Conservation (phyloP, 1,140 invertebrate species). For the Vollenhovia emeryi region DNA sequence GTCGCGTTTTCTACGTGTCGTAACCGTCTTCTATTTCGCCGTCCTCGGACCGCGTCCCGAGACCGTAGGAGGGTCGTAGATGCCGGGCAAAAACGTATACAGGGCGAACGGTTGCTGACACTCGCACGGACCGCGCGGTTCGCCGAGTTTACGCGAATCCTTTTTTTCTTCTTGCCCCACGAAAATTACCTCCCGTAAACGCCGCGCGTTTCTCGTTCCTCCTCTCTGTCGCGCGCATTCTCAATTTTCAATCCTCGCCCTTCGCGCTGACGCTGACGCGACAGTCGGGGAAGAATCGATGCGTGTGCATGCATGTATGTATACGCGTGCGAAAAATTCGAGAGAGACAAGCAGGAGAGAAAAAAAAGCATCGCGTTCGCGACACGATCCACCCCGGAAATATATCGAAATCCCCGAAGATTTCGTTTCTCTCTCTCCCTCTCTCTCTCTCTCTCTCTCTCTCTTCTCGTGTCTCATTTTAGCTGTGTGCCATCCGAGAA, state of each 20-base stretch:
- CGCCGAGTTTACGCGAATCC: conserved; percentile 60
- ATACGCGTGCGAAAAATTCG: conserved; percentile 1
- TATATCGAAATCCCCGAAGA: conserved; percentile 45
- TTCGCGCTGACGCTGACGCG: conserved; percentile 12
- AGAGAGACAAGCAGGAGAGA: not conserved
- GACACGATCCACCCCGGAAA: not conserved
- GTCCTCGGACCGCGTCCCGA: conserved; percentile 17
- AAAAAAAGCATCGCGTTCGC: not conserved
- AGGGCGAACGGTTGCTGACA: conserved; percentile 33
- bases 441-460: not conserved
- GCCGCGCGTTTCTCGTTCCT: not conserved
- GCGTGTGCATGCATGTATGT: not conserved
- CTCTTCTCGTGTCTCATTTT: conserved; percentile 48
- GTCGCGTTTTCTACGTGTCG: conserved; percentile 52
- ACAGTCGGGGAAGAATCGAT: not conserved
- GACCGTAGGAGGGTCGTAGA: conserved; percentile 38
- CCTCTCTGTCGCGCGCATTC: not conserved
- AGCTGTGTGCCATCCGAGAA: conserved; percentile 47
- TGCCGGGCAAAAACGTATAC: conserved; percentile 15
- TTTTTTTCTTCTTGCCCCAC: conserved; percentile 25
- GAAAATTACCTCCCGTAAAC: conserved; percentile 50
- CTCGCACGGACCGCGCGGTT: conserved; percentile 43
- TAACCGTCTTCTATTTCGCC: conserved; percentile 35
- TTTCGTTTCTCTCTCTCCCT: conserved; percentile 22
- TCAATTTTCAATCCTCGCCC: conserved; percentile 34